Conservation (phyloP, 2,797 vertebrate species). For the Micrastur ruficollis region DNA sequence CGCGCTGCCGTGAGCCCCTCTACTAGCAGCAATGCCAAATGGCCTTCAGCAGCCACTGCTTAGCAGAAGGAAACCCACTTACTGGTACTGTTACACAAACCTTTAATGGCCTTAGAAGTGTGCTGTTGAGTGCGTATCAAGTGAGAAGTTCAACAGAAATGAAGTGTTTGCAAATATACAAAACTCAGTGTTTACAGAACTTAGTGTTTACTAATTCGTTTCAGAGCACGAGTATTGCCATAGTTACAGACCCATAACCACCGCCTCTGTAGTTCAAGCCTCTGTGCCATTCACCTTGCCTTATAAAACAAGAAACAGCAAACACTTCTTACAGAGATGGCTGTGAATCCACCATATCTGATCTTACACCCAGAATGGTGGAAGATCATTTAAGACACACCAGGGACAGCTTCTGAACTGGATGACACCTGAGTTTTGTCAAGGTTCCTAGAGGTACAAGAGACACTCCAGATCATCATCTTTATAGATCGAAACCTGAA, state of each 20-base stretch:
- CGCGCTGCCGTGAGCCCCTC: neutral
- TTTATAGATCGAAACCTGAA: neutral
- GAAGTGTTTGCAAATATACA: neutral
- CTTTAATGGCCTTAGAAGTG: neutral
- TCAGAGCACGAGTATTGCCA: neutral
- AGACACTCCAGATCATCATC: neutral
- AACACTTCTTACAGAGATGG: neutral
- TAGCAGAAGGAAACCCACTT: neutral
- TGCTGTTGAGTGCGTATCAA: too few relatives aligned
- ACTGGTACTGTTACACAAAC: neutral
- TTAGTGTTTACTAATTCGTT: neutral
- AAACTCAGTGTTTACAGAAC: neutral
- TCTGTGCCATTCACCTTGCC: neutral
- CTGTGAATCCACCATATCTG: neutral
- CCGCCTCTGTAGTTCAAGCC: neutral
- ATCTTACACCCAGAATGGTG: neutral
- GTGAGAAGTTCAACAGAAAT: neutral
- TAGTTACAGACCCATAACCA: neutral
- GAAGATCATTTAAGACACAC: neutral
- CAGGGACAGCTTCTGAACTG: neutral
- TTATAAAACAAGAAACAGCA: neutral
- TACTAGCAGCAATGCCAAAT: fast-evolving
- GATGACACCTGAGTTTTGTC: neutral
- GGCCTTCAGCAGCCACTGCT: neutral
- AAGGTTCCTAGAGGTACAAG: neutral